phyloP scores from a whole-genome alignment of 2,113 vertebrate species.

The Maylandia zebra region DNA sequence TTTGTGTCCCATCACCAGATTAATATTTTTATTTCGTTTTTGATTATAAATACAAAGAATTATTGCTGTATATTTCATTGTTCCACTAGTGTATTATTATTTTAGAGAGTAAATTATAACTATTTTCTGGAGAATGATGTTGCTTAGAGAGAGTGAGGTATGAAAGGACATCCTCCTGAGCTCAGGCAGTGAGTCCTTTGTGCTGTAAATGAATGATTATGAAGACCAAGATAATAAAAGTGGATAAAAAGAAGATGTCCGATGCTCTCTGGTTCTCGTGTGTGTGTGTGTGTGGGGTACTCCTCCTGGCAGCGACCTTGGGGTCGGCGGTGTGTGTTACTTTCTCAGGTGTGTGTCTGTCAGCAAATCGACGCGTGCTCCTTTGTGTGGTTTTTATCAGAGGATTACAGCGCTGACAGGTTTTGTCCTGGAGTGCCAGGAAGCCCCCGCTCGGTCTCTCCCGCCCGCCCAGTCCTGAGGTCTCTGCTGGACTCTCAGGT shows the following conservation, averaged over 20 bases:
- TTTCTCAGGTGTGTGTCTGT: constrained; percentile 39
- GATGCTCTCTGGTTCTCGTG: neutral
- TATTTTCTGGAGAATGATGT: constrained; percentile 48
- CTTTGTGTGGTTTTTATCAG: constrained; percentile 16
- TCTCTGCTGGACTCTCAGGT: constrained; percentile 27
- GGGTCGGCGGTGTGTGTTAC: constrained; percentile 36
- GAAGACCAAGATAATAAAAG: constrained; percentile 24
- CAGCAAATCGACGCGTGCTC: neutral
- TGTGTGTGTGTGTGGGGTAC: neutral
- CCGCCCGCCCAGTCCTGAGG: neutral
- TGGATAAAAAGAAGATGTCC: neutral
- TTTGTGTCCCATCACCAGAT: neutral
- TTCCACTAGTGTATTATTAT: constrained; percentile 40
- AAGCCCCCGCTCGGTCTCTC: neutral
- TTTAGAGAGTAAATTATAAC: constrained; percentile 61
- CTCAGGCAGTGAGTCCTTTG: neutral
- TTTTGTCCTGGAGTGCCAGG: constrained; percentile 35
- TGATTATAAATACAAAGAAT: constrained; percentile 13
- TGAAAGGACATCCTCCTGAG: neutral
- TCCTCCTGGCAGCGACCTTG: constrained; percentile 13
- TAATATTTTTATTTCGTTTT: neutral
- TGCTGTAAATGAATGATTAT: constrained; percentile 28
- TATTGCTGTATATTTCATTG: constrained; percentile 46
- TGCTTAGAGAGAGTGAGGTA: neutral
- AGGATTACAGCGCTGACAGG: constrained; percentile 25